phyloP scores from a whole-genome alignment of 2,888 invertebrate genomes.

The Pseudococcus jackbeardsleyi region DNA sequence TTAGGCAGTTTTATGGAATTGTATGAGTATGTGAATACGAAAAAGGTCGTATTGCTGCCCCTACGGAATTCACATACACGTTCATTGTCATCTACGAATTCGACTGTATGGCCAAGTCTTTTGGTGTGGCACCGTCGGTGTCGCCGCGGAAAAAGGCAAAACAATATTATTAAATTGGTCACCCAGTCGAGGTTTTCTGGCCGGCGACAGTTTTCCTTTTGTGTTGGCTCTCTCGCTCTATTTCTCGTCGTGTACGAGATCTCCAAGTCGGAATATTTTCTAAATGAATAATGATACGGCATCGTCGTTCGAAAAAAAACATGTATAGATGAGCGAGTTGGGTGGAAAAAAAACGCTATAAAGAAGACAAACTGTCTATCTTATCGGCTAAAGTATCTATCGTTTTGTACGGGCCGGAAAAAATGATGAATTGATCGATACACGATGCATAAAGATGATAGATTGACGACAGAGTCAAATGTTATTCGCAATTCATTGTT shows the following conservation, averaged over 20 bases:
- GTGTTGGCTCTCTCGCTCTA: background rate
- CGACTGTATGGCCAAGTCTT: too few relatives aligned
- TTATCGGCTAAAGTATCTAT: conserved; percentile 25
- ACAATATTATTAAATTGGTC: conserved; percentile 25
- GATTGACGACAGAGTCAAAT: conserved; percentile 42
- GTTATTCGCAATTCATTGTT: conserved; percentile 30
- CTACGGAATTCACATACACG: too few relatives aligned
- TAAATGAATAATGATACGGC: conserved; percentile 32
- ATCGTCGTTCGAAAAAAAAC: background rate
- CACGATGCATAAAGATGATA: conserved; percentile 36
- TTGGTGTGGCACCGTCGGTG: too few relatives aligned
- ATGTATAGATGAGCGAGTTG: background rate
- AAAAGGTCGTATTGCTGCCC: background rate
- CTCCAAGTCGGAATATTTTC: background rate
- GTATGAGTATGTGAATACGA: too few relatives aligned
- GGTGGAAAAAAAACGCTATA: background rate
- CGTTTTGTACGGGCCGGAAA: background rate
- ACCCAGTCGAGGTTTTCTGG: background rate
- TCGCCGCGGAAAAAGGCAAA: background rate
- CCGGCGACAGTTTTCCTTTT: conserved; percentile 36
- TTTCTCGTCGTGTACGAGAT: too few relatives aligned
- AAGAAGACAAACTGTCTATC: conserved; percentile 26
- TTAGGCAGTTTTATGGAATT: background rate
- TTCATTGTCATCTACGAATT: too few relatives aligned
- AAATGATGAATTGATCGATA: conserved; percentile 45